Conservation (phyloP, 1,140 invertebrate species). For the Drosophila ficusphila region DNA sequence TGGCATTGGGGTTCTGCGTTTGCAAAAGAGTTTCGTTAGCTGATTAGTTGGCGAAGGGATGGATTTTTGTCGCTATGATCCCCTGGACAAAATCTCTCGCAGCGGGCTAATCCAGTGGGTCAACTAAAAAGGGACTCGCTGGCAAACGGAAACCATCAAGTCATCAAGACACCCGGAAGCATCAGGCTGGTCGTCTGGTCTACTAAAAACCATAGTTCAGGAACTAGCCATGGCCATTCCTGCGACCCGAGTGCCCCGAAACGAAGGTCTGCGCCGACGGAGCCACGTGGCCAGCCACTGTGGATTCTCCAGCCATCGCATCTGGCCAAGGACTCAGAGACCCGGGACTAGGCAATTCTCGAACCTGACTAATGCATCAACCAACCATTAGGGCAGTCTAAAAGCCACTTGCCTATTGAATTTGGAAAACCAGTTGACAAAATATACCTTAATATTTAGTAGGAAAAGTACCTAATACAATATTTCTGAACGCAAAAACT, state of each 20-base stretch:
- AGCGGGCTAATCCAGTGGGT: conserved; percentile 10
- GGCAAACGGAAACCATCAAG: conserved; percentile 19
- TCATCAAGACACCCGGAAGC: conserved; percentile 13
- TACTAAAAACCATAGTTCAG: conserved; percentile 84
- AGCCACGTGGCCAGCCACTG: conserved; percentile 49
- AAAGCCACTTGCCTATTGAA: too few species aligned
- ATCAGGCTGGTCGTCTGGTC: conserved; percentile 22
- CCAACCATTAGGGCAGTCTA: too few species aligned
- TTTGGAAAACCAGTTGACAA: too few species aligned
- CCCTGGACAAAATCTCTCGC: conserved; percentile 6
- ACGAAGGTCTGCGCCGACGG: conserved; percentile 49
- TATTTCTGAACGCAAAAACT: too few species aligned
- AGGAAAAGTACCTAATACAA: too few species aligned
- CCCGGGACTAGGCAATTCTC: too few species aligned
- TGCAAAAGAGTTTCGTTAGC: conserved; percentile 27
- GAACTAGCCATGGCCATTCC: conserved; percentile 84
- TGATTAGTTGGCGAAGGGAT: not conserved
- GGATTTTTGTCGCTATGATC: not conserved
- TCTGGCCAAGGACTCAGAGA: not conserved
- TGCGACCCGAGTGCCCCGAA: conserved; percentile 78
- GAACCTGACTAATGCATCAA: too few species aligned
- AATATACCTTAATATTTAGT: too few species aligned
- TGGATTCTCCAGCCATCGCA: conserved; percentile 25
- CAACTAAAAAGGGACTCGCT: conserved; percentile 19
- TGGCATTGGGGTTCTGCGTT: conserved; percentile 60